Evolutionary conservation across 2,888 invertebrate species (phyloP), one percentile per base, ranked within the genome.

Genomic region (Agonopterix heracliana): DNA sequence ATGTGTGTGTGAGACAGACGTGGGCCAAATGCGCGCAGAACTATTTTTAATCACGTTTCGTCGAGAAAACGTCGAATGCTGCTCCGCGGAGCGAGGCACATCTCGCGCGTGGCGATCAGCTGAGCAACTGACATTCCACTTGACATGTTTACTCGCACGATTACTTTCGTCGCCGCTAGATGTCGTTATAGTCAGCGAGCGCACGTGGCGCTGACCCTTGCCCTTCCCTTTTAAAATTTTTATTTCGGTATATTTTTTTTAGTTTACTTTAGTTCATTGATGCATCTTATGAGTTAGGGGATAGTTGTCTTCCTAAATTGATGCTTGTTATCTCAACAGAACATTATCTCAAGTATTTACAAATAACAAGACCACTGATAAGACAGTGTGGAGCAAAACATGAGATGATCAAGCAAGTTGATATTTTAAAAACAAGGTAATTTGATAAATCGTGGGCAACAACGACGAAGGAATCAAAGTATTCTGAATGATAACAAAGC

Each of bases 21-120:
- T 78, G 70, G 78, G 84, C 84, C 80, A 84, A 83, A 83, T 84
- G 85, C 81, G 84, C 75, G 74, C 74, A 67, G 68, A 77, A 81
- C 85, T 87, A 87, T 88, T 88, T 87, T 74, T 87, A 85, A 81
- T 79, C 80, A 49, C 60, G 69, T 73, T 71, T 63, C 56, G 70
- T 71, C 64, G 71, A 69, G 71, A 76, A 76, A 74, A 61, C 71
- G 66, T 77, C 72, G 68, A 70, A 66, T 71, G 9, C 59, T 74
- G 71, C 56, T 74, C 60, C 58, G 64, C 60, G 59, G 64, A 61
- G 66, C 65, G 56, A 58, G 59, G 49, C 53, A 42, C 52, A 64
- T 64, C 69, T 61, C 70, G 73, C 81, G 81, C 74, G 74, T 74
- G 75, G 69, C 72, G 81, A 87, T 87, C 88, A 88, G 88, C 88